Conservation (phyloP, 2,113 vertebrate genomes). For the Eclectus roratus region DNA sequence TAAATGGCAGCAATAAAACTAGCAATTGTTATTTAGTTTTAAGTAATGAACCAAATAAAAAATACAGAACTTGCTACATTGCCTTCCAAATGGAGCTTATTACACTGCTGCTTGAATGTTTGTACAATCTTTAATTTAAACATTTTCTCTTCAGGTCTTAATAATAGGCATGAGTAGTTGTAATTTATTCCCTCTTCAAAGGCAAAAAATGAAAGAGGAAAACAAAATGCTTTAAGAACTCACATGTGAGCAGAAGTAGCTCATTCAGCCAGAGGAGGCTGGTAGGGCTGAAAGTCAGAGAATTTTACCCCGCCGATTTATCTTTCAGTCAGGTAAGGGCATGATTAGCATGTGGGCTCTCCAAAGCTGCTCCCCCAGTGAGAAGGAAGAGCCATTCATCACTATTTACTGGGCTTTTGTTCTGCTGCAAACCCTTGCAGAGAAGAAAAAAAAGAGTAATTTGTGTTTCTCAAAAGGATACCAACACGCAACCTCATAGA, state of each 20-base stretch:
- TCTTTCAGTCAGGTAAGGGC: slow-evolving; percentile 62
- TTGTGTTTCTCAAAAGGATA: slow-evolving; percentile 65
- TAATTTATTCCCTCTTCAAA: slow-evolving; percentile 60
- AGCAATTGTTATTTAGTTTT: slow-evolving; percentile 71
- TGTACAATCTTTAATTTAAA: slow-evolving; percentile 72
- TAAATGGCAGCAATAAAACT: slow-evolving; percentile 56
- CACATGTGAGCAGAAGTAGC: slow-evolving; percentile 38
- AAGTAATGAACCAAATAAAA: slow-evolving; percentile 77
- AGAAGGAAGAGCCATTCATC: slow-evolving; percentile 64
- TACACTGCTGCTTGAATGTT: slow-evolving; percentile 61
- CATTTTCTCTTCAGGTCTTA: slow-evolving; percentile 71
- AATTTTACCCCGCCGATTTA: slow-evolving; percentile 25
- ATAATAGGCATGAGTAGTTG: slow-evolving; percentile 58
- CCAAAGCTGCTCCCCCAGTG: slow-evolving; percentile 38
- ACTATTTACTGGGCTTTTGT: slow-evolving; percentile 59
- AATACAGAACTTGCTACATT: slow-evolving; percentile 64
- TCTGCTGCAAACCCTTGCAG: slow-evolving; percentile 62
- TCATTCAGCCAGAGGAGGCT: slow-evolving; percentile 28
- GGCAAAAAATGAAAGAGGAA: slow-evolving; percentile 50
- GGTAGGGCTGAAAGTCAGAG: slow-evolving; percentile 42
- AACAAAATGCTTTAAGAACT: slow-evolving; percentile 48
- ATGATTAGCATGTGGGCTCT: slow-evolving; percentile 52
- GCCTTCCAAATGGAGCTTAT: slow-evolving; percentile 65
- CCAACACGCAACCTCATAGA: slow-evolving; percentile 37
- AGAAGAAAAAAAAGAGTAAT: slow-evolving; percentile 66